phyloP scores from a whole-genome alignment of 2,888 invertebrate species.

The Dexiosoma caninum region DNA sequence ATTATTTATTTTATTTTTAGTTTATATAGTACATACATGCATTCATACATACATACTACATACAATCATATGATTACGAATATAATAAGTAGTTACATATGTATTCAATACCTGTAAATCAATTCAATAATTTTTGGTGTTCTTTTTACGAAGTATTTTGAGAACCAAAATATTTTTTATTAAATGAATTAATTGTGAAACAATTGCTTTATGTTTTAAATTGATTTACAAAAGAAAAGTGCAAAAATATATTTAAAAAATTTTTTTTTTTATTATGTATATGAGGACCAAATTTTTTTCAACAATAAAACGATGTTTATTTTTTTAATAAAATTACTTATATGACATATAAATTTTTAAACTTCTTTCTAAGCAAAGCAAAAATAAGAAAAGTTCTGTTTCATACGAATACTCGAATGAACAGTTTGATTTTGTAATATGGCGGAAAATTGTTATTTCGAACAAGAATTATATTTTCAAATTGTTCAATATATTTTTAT shows the following conservation, averaged over 20 bases:
- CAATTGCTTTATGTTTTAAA: not conserved
- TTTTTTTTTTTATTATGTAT: too few relatives aligned
- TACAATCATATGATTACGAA: constrained; percentile 14
- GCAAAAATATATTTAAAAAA: too few relatives aligned
- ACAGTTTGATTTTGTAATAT: too few relatives aligned
- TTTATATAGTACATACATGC: constrained; percentile 4
- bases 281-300: not conserved
- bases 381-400: too few relatives aligned
- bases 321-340: not conserved
- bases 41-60: constrained; percentile 6
- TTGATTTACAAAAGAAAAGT: not conserved
- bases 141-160: constrained; percentile 41
- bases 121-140: constrained; percentile 36
- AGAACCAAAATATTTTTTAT: constrained; percentile 49
- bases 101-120: constrained; percentile 39
- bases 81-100: too few relatives aligned
- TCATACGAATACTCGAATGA: too few relatives aligned
- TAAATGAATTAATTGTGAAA: constrained; percentile 57
- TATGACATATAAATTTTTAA: too few relatives aligned
- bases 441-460: not conserved
- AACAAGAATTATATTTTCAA: not conserved
- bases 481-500: too few relatives aligned
- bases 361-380: too few relatives aligned
- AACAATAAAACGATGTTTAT: constrained; percentile 8
- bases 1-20: constrained; percentile 62